A percentile compares a stretch with the other conserved stretches of the same genome.
Conservation (phyloP, 1,140 invertebrate genomes). For the Drosophila jambulina region DNA sequence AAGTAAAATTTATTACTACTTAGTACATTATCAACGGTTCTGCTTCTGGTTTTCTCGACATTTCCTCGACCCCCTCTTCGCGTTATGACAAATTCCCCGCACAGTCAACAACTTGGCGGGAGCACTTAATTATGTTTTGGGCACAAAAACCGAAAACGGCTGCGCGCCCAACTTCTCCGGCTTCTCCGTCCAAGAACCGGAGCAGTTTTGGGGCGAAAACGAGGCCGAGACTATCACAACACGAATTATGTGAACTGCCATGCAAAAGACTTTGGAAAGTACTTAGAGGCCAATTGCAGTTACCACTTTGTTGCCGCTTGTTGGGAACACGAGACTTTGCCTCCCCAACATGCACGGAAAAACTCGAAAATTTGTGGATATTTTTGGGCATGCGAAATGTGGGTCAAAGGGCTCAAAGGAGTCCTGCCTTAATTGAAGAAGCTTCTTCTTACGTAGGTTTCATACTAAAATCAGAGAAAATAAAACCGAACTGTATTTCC, state of each 20-base stretch:
- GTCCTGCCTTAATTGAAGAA: background rate
- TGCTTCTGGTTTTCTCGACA: constrained; percentile 9
- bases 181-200: constrained; percentile 18
- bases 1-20: constrained; percentile 82
- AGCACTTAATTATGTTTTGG: constrained; percentile 83
- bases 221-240: constrained; percentile 73
- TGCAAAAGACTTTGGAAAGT: constrained; percentile 80
- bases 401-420: constrained; percentile 17
- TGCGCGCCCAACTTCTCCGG: constrained; percentile 28
- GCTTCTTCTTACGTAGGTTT: background rate
- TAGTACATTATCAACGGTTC: constrained; percentile 72
- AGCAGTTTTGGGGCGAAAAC: constrained; percentile 47
- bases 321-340: constrained; percentile 22
- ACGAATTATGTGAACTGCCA: constrained; percentile 74
- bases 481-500: background rate
- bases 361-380: constrained; percentile 24
- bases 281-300: constrained; percentile 77
- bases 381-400: constrained; percentile 12
- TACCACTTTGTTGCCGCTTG: constrained; percentile 47
- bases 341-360: constrained; percentile 2
- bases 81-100: constrained; percentile 68
- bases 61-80: background rate
- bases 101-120: constrained; percentile 70
- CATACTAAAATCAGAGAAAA: background rate
- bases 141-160: constrained; percentile 57